Conservation (phyloP, 53 echinoderm and acorn worm species). For the Antedon mediterranea region DNA sequence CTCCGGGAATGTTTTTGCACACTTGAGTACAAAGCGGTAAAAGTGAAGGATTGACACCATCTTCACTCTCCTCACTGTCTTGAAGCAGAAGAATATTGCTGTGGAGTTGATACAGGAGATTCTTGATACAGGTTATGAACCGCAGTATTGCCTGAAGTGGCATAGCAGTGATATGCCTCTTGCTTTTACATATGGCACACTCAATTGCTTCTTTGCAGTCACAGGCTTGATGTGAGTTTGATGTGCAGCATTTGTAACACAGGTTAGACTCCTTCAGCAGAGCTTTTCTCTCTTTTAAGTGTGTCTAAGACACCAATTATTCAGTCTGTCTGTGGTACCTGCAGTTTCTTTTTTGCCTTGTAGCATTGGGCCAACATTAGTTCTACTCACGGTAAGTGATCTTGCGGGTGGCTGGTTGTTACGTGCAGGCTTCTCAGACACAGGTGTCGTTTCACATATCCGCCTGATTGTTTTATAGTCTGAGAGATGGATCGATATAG, state of each 20-base stretch:
- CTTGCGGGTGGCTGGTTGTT: too few relatives aligned
- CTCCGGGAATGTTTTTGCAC: background rate
- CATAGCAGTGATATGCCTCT: constrained; percentile 17
- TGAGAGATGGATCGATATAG: too few relatives aligned
- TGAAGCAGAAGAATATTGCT: too few relatives aligned
- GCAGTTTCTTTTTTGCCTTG: too few relatives aligned
- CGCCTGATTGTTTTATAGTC: too few relatives aligned
- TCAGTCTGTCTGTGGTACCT: constrained; percentile 29
- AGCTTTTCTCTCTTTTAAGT: constrained; percentile 24
- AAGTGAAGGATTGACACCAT: background rate
- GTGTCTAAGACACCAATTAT: too few relatives aligned
- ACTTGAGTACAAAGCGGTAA: background rate
- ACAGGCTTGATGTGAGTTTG: constrained; percentile 7
- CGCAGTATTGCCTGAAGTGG: background rate
- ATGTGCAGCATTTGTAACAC: constrained; percentile 25
- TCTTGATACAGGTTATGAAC: too few relatives aligned
- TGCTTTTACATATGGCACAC: constrained; percentile 12
- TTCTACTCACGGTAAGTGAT: background rate
- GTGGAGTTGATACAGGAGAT: too few relatives aligned
- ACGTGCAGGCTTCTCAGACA: too few relatives aligned
- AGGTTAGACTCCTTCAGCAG: constrained; percentile 14
- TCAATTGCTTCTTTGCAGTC: constrained; percentile 13
- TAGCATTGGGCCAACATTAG: too few relatives aligned
- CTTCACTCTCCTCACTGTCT: background rate
- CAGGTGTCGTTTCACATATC: background rate